Evolutionary conservation across 2,797 vertebrate genomes (phyloP), one percentile per base, ranked within the genome.

Genomic region (Malurus leucopterus): DNA sequence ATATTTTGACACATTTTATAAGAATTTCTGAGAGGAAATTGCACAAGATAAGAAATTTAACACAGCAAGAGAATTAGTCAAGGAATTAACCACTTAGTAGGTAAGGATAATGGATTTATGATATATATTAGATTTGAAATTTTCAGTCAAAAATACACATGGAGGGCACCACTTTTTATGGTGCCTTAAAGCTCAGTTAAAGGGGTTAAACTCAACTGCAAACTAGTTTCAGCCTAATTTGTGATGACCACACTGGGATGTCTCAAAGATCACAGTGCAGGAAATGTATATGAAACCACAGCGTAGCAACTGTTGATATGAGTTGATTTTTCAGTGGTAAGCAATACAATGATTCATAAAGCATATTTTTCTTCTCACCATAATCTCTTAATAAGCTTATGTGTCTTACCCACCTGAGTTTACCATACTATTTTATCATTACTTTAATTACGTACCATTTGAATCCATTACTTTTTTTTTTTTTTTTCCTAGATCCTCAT

Each of bases 291-390:
- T 79, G 49, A 86, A 88, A 79, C 69, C 50, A 73, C 40, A 89
- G 59, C 80, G 51, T 46, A 84, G 75, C 84, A 90, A 76, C 71
- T 62, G 75, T 73, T 85, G 68, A 74, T 84, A 77, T 22, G 17
- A 88, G 30, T 10, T 79, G 29, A 62, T 38, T 79, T 84, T 88
- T 76, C 54, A 84, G 40, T 86, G 27, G 22, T 41, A 92, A 74
- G 43, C 32, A 84, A 90, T 41, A 44, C 26, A 70, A 84, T 95
- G 81, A 94, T 86, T 95, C 91, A 94, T 79, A 88, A 91, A 86
- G 58, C 17, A 46, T 68, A 80, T 84, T 90, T 79, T 92, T 41
- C 80, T 86, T 92, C 62, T 68, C 2, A 1, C 26, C 44, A 73
- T 51, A 86, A 90, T 79, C 74, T 40, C 17, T 51, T 67, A 63